Conservation (phyloP, 2,113 vertebrate species). For the Poeciliopsis occidentalis region DNA sequence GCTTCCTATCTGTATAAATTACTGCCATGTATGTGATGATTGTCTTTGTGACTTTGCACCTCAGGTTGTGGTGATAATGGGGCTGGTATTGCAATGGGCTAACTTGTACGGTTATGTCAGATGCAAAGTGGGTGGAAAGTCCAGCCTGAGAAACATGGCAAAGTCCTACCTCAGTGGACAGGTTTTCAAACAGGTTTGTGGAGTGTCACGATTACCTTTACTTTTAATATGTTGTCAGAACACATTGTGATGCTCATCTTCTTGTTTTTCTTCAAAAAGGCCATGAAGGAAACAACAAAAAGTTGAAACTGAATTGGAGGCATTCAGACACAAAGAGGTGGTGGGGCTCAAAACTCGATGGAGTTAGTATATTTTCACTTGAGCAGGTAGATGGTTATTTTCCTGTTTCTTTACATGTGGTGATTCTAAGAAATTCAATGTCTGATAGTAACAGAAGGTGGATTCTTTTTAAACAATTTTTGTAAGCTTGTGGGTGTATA, state of each 20-base stretch:
- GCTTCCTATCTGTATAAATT: neutral
- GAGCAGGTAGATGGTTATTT: conserved; percentile 11
- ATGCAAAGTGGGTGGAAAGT: conserved; percentile 89
- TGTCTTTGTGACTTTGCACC: conserved; percentile 5
- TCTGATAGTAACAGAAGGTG: neutral
- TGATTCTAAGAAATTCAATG: conserved; percentile 1
- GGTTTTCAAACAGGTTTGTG: conserved; percentile 84
- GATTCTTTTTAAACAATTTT: neutral
- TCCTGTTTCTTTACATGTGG: neutral
- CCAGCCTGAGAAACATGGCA: conserved; percentile 86
- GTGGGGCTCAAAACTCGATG: neutral
- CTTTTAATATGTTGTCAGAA: neutral
- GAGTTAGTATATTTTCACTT: neutral
- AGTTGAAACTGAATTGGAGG: conserved; percentile 18
- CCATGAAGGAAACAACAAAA: conserved; percentile 31
- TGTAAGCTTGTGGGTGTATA: neutral
- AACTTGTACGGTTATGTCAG: conserved; percentile 92
- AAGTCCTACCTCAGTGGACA: conserved; percentile 88
- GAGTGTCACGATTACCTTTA: neutral
- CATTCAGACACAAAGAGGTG: neutral
- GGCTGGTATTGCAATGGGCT: conserved; percentile 89
- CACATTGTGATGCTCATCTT: neutral
- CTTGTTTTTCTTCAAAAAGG: conserved; percentile 28
- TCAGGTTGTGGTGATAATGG: conserved; percentile 91
- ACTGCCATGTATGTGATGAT: neutral